Percentiles rank a stretch among this genome's conserved stretches.
phyloP scores from a whole-genome alignment of 2,113 vertebrate genomes.

The Grallaria varia region DNA sequence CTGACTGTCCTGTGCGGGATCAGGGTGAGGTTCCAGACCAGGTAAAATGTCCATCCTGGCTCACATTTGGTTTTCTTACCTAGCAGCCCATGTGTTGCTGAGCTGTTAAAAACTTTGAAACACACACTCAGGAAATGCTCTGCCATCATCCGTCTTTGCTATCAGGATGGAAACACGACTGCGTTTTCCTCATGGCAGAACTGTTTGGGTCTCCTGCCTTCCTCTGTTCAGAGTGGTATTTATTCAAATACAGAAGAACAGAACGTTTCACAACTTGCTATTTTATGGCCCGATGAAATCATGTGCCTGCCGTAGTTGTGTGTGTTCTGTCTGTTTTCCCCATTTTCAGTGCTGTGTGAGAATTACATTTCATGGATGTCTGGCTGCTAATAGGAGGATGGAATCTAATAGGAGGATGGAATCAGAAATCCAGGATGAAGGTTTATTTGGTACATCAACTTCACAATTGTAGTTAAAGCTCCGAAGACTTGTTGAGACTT shows the following conservation, averaged over 20 bases:
- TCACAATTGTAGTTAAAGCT: not conserved
- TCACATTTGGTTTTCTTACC: not conserved
- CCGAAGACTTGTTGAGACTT: not conserved
- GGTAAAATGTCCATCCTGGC: not conserved
- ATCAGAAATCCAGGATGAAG: not conserved
- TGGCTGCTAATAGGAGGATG: conserved; percentile 14
- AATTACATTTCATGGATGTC: conserved; percentile 3
- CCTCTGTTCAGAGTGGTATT: not conserved
- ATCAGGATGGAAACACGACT: not conserved
- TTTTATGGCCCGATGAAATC: conserved; percentile 26
- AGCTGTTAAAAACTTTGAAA: not conserved
- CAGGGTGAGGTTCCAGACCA: not conserved
- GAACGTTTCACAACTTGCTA: conserved; percentile 15
- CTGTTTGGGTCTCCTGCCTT: not conserved
- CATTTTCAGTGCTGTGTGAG: not conserved
- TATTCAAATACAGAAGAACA: conserved; percentile 2
- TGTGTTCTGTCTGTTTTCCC: not conserved
- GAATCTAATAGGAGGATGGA: conserved; percentile 37
- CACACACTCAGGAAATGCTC: not conserved
- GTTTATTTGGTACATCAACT: not conserved
- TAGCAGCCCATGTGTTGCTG: not conserved
- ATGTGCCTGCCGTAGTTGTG: not conserved
- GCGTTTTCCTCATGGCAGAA: not conserved
- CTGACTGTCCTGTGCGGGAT: not conserved
- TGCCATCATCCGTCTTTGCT: not conserved